Conservation (phyloP, 2,888 invertebrate species). For the Plagodis pulveraria region DNA sequence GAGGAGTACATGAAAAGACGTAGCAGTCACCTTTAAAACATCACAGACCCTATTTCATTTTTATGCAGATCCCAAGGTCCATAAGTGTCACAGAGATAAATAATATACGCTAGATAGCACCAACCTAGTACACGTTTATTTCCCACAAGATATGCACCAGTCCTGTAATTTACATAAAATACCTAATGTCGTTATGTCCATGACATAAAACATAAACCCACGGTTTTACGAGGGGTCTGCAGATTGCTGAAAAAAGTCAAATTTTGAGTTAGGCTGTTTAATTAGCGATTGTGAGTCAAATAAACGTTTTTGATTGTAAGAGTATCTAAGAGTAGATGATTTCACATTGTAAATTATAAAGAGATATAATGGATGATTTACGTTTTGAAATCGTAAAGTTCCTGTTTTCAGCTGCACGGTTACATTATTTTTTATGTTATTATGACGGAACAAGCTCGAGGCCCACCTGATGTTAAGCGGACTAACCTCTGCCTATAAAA, state of each 20-base stretch:
- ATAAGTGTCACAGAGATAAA: conserved; percentile 41
- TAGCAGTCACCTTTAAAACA: not conserved
- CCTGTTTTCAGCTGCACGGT: too few relatives aligned
- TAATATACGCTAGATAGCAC: conserved; percentile 31
- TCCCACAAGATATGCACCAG: conserved; percentile 54
- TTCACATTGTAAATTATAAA: too few relatives aligned
- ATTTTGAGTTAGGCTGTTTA: conserved; percentile 31
- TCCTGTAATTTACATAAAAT: conserved; percentile 70
- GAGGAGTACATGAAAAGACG: too few relatives aligned
- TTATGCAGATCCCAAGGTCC: conserved; percentile 37
- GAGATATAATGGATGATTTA: too few relatives aligned
- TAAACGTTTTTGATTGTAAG: not conserved
- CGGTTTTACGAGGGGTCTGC: conserved; percentile 54
- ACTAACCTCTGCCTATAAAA: too few relatives aligned
- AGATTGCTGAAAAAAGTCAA: conserved; percentile 46
- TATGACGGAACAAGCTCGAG: too few relatives aligned
- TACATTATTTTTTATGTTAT: too few relatives aligned
- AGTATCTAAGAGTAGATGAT: too few relatives aligned
- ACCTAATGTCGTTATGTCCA: conserved; percentile 64
- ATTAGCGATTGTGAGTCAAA: not conserved
- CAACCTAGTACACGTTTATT: conserved; percentile 55
- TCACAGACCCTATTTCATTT: conserved; percentile 16
- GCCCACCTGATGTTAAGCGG: too few relatives aligned
- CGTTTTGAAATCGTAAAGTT: too few relatives aligned
- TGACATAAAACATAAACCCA: conserved; percentile 57